Base-by-base conservation (phyloP, 2,113 vertebrate genomes). In the Cebidichthys violaceus region DNA sequence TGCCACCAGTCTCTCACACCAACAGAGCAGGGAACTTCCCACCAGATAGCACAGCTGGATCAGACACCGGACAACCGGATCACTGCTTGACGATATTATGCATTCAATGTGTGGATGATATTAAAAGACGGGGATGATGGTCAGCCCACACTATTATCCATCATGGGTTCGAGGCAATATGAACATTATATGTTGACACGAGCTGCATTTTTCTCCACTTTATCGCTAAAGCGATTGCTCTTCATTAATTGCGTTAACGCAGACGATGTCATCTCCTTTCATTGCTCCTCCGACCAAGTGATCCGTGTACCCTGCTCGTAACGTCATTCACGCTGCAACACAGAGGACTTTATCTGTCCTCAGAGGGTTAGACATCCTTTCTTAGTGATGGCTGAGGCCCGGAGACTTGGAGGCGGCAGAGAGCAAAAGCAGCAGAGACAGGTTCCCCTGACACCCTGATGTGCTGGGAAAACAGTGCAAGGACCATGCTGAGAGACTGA, bases 391-490 rank as follows among this genome's bases (percentile, higher is more conserved):
- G 86, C 82, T 31, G 62, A 80, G 83, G 77, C 82, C 87, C 37
- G 79, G 71, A 83, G 89, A 91, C 84, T 79, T 9, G 6, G 68
- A 85, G 81, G 88, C 71, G 39, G 77, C 77, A 6, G 70, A 83
- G 78, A 84, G 64, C 57, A 22, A 85, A 84, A 85, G 65, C 79
- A 55, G 75, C 72, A 77, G 70, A 76, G 76, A 82, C 74, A 47
- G 75, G 57, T 71, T 88, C 84, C 85, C 81, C 79, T 82, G 83
- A 89, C 77, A 78, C 87, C 67, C 84, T 73, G 82, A 82, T 86
- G 84, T 74, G 81, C 81, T 90, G 67, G 74, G 57, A 76, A 91
- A 92, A 93, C 89, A 92, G 88, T 84, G 92, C 93, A 80, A 93
- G 90, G 75, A 92, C 89, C 87, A 83, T 59, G 86, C 73, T 65